These are phyloP conservation scores for Atopsyche davidsoni DNA, from an alignment of 1,140 invertebrate genomes.

Conservation along the genomic window DNA sequence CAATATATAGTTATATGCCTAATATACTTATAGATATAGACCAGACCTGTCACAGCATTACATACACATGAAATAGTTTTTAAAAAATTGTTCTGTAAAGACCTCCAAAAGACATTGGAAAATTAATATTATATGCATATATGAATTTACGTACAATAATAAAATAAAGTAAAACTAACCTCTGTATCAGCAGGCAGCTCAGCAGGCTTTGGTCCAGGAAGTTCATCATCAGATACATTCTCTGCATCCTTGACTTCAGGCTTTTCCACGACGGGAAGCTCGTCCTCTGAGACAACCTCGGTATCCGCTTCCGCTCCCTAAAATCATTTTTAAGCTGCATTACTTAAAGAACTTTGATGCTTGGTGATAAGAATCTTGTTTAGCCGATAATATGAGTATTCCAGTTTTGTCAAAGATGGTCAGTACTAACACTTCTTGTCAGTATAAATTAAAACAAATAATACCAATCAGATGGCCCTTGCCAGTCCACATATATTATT, in stretches of 20 bases:
- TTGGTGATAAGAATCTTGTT: too few relatives aligned
- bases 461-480: slow-evolving; percentile 31
- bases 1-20: background rate
- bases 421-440: too few relatives aligned
- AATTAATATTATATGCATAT: too few relatives aligned
- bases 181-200: slow-evolving; percentile 75
- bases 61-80: too few relatives aligned
- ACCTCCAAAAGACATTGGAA: too few relatives aligned
- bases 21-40: background rate
- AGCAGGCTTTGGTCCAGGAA: slow-evolving; percentile 66
- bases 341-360: too few relatives aligned
- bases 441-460: too few relatives aligned
- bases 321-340: too few relatives aligned
- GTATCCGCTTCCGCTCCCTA: slow-evolving; percentile 47
- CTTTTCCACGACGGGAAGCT: slow-evolving; percentile 58
- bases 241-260: slow-evolving; percentile 43
- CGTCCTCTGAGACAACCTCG: slow-evolving; percentile 77
- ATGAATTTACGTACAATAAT: too few relatives aligned
- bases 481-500: slow-evolving; percentile 23
- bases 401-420: too few relatives aligned
- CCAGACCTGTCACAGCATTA: background rate
- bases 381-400: too few relatives aligned
- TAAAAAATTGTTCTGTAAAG: too few relatives aligned
- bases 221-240: slow-evolving; percentile 55
- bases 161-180: slow-evolving; percentile 47